Evolutionary conservation across 2,113 vertebrate species (phyloP), one percentile per base, ranked within the genome.

Genomic region (Reinhardtius hippoglossoides): DNA sequence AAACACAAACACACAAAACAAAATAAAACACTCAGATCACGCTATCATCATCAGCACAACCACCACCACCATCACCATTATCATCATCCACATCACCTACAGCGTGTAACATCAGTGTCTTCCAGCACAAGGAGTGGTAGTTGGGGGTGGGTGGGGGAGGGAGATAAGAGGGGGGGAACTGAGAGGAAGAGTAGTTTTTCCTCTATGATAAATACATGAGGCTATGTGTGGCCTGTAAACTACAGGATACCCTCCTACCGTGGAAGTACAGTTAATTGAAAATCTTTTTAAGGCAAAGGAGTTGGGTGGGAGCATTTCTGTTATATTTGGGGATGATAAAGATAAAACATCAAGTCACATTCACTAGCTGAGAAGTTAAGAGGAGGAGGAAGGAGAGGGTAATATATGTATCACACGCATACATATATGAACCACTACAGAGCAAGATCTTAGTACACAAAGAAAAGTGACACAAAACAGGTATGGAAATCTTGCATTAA

Each of bases 381-480:
- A 87, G 75, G 76, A 81, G 78, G 81, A 85, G 56, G 72, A 88
- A 83, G 85, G 78, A 85, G 71, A 85, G 75, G 93, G 89, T 78
- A 89, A 93, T 94, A 93, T 95, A 94, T 91, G 93, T 91, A 94
- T 93, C 87, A 88, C 85, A 91, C 77, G 62, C 84, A 92, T 92
- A 94, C 94, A 95, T 93, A 94, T 94, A 94, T 92, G 90, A 92
- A 88, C 92, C 86, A 87, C 90, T 84, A 89, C 80, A 84, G 85
- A 90, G 87, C 80, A 82, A 92, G 84, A 89, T 89, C 86, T 90
- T 85, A 88, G 88, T 87, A 92, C 89, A 93, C 87, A 92, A 90
- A 89, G 84, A 90, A 87, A 92, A 76, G 91, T 88, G 87, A 91
- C 92, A 93, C 82, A 85, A 67, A 91, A 93, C 86, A 93, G 81